These are phyloP conservation scores for Spheniscus mendiculus DNA, from an alignment of 2,113 vertebrate genomes.

Conservation along the genomic window DNA sequence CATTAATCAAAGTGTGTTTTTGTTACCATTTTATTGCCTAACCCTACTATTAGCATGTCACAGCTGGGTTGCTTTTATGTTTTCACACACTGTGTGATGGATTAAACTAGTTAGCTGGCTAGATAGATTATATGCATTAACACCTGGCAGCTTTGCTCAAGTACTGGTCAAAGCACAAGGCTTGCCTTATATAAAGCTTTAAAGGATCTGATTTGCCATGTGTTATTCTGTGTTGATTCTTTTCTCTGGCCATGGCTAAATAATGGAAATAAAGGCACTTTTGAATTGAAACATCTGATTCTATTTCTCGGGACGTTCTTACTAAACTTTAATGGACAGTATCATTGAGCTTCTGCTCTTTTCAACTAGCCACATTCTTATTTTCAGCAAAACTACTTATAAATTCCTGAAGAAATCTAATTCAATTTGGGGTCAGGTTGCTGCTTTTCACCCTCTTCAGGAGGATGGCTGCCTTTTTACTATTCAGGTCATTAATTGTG, in stretches of 20 bases:
- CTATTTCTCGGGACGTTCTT: conserved; percentile 14
- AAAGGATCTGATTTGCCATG: conserved; percentile 12
- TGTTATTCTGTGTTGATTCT: conserved; percentile 36
- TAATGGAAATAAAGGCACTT: conserved; percentile 48
- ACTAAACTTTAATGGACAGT: not conserved
- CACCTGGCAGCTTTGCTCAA: conserved; percentile 67
- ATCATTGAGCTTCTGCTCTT: not conserved
- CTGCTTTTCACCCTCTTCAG: not conserved
- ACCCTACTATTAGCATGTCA: conserved; percentile 74
- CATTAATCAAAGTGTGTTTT: conserved; percentile 74
- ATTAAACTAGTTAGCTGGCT: conserved; percentile 80
- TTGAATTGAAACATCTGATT: conserved; percentile 43
- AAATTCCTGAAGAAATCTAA: conserved; percentile 18
- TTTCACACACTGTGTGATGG: conserved; percentile 70
- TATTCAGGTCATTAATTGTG: not conserved
- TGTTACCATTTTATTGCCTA: conserved; percentile 67
- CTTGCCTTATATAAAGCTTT: conserved; percentile 51
- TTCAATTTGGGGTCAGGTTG: not conserved
- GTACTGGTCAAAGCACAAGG: conserved; percentile 37
- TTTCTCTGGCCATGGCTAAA: conserved; percentile 18
- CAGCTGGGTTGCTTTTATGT: conserved; percentile 70
- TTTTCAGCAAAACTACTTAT: not conserved
- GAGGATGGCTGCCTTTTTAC: not conserved
- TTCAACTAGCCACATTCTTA: not conserved
- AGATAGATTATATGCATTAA: conserved; percentile 77